phyloP scores from a whole-genome alignment of 2,888 invertebrate genomes.

The Polydrusus tereticollis region DNA sequence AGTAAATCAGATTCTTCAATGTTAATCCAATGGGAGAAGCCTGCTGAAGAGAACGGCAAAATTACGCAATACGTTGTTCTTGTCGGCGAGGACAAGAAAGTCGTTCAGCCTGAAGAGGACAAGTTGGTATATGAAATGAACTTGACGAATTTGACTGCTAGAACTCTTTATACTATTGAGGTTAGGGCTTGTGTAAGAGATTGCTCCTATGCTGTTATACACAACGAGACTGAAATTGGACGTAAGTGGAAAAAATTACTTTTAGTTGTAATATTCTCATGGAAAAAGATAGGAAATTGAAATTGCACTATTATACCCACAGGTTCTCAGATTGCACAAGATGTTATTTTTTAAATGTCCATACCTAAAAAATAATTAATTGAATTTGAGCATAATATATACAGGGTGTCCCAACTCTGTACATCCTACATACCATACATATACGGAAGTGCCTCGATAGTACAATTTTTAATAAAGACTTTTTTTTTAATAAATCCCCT shows the following conservation, averaged over 20 bases:
- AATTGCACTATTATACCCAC: no score
- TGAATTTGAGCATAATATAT: no score
- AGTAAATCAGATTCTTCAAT: constrained; percentile 76
- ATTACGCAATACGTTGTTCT: constrained; percentile 77
- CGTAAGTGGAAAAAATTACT: constrained; percentile 59
- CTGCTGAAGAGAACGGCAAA: constrained; percentile 79
- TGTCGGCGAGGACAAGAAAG: constrained; percentile 57
- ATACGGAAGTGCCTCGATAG: no score
- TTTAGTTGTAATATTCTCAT: neutral
- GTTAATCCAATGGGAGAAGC: constrained; percentile 77
- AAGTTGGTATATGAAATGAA: constrained; percentile 24
- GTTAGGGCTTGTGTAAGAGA: constrained; percentile 79
- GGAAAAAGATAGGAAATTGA: no score
- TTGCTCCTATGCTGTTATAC: constrained; percentile 71
- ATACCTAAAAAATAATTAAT: no score
- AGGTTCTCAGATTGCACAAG: no score
- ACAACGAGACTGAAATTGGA: constrained; percentile 65
- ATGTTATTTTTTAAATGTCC: no score
- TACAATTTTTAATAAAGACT: no score
- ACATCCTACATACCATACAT: no score
- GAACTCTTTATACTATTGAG: constrained; percentile 77
- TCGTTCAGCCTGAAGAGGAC: constrained; percentile 13
- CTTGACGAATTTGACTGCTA: constrained; percentile 70
- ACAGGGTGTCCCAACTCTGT: no score
- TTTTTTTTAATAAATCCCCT: no score